A percentile compares a stretch with the other conserved stretches of the same genome.
Conservation (phyloP, 2,888 invertebrate genomes). For the Augochlorella aurata region DNA sequence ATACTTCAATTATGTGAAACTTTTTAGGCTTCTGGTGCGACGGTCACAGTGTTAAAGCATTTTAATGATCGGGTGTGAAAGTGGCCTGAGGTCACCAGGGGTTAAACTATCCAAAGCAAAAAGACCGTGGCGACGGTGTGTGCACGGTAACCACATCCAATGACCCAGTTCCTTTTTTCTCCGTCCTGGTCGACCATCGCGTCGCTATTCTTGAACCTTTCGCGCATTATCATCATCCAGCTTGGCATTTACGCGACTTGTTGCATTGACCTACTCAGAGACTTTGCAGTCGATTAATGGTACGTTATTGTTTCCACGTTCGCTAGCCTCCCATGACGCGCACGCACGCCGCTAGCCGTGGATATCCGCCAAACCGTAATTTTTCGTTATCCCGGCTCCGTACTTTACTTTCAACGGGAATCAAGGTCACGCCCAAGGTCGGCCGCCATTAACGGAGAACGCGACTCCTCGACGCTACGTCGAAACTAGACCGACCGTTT, state of each 20-base stretch:
- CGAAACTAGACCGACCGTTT: not conserved
- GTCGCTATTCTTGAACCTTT: slow-evolving; percentile 69
- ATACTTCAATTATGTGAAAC: no score
- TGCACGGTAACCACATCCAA: not conserved
- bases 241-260: slow-evolving; percentile 72
- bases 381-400: slow-evolving; percentile 13
- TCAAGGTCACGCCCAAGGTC: slow-evolving; percentile 32
- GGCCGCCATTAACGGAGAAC: slow-evolving; percentile 16
- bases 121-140: not conserved
- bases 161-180: slow-evolving; percentile 9
- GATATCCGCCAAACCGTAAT: slow-evolving; percentile 27
- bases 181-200: slow-evolving; percentile 4
- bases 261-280: slow-evolving; percentile 77
- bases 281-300: slow-evolving; percentile 49
- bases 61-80: not conserved
- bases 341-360: not conserved
- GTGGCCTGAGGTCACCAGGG: not conserved
- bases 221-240: slow-evolving; percentile 64
- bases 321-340: slow-evolving; percentile 40
- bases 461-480: not conserved
- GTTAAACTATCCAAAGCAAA: not conserved
- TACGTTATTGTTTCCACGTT: slow-evolving; percentile 52
- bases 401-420: slow-evolving; percentile 50
- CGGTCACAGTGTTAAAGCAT: not conserved
- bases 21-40: no score